These are phyloP conservation scores for Myrmecophaga tridactyla DNA, from an alignment of 2,113 vertebrate species.

Conservation along the genomic window DNA sequence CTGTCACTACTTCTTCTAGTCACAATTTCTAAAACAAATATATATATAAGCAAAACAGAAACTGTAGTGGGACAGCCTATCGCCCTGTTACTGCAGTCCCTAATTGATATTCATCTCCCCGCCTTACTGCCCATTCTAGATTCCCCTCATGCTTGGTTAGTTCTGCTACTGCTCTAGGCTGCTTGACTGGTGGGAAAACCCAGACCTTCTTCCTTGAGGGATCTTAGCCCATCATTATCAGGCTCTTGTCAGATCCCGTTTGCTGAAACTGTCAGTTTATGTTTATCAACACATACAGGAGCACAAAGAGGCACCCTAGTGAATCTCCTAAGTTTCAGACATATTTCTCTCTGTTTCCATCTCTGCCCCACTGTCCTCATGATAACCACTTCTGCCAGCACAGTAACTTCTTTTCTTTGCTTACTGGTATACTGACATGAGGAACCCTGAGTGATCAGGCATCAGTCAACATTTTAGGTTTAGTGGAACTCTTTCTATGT, in stretches of 20 bases:
- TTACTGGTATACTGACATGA: not conserved
- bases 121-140: not conserved
- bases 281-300: not conserved
- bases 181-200: not conserved
- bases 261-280: not conserved
- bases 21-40: not conserved
- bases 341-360: not conserved
- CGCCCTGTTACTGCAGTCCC: not conserved
- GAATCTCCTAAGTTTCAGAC: not conserved
- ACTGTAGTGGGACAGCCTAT: not conserved
- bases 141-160: not conserved
- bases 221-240: not conserved
- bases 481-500: not conserved
- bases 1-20: not conserved
- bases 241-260: not conserved
- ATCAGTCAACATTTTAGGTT: not conserved
- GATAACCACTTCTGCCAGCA: not conserved
- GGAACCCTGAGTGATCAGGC: not conserved
- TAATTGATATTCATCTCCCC: not conserved
- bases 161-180: not conserved
- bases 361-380: not conserved
- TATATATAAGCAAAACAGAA: not conserved
- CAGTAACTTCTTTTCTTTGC: not conserved
- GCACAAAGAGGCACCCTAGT: not conserved
- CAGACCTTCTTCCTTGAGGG: not conserved